Conservation (phyloP, 2,113 vertebrate species). For the Butorides virescens region DNA sequence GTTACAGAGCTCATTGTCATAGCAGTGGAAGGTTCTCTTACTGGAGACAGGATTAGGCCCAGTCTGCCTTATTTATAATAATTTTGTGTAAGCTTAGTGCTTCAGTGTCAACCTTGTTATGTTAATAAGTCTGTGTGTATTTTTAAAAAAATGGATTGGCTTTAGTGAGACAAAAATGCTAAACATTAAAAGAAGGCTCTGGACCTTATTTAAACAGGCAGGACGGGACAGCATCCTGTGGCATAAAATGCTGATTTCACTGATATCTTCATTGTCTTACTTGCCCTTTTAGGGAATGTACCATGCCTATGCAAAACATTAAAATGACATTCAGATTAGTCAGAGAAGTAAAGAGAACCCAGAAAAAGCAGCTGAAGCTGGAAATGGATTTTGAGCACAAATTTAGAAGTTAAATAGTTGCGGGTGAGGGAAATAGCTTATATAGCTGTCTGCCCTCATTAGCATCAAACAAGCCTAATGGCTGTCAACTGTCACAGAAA, state of each 20-base stretch:
- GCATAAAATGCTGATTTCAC: neutral
- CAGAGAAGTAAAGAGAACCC: neutral
- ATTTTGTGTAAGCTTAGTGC: neutral
- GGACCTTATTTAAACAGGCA: neutral
- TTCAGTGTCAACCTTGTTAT: neutral
- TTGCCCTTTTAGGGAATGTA: constrained; percentile 14
- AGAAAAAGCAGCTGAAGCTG: constrained; percentile 24
- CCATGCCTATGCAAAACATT: neutral
- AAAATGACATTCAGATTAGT: constrained; percentile 35
- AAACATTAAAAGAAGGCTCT: neutral
- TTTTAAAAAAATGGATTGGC: neutral
- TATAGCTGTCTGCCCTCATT: constrained; percentile 31
- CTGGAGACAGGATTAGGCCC: neutral
- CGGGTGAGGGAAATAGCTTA: neutral
- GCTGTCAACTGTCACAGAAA: constrained; percentile 45
- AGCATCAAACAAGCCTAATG: constrained; percentile 41
- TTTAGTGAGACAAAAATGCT: neutral
- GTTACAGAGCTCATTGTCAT: accelerated
- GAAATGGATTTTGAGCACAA: constrained; percentile 10
- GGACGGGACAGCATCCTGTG: neutral
- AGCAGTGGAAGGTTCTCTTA: neutral
- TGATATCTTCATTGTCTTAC: neutral
- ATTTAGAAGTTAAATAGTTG: constrained; percentile 52
- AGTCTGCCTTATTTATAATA: neutral
- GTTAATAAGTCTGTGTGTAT: neutral